Percentiles rank a stretch among this genome's conserved stretches.
Evolutionary conservation across 2,797 vertebrate species (phyloP).

Genomic region (Meriones psammophilus): DNA sequence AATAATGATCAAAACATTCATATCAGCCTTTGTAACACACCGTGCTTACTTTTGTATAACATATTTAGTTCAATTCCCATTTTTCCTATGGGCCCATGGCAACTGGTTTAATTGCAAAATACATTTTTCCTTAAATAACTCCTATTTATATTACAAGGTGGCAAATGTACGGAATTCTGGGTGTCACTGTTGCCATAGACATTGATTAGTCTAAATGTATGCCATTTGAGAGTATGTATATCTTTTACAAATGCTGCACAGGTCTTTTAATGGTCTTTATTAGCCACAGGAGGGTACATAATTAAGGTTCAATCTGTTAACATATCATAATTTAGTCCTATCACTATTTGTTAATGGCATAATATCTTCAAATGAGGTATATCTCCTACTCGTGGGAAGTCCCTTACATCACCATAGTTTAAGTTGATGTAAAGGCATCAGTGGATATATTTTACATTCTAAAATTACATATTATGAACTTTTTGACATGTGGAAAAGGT

Average conservation of each 20-base stretch:
- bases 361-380: not conserved
- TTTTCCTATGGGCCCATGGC: not conserved
- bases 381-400: not conserved
- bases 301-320: not conserved
- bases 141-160: not conserved
- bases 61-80: not conserved
- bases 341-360: not conserved
- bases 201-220: conserved; percentile 27
- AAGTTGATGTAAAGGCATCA: conserved; percentile 9
- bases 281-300: not conserved
- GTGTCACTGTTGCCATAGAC: not conserved
- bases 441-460: not conserved
- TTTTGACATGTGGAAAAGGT: not conserved
- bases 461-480: not conserved
- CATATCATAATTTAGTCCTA: not conserved
- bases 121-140: not conserved
- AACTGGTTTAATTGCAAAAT: not conserved
- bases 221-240: not conserved
- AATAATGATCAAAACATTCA: not conserved
- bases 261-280: not conserved
- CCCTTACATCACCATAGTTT: conserved; percentile 4
- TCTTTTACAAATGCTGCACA: not conserved
- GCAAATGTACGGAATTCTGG: not conserved
- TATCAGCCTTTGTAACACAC: not conserved
- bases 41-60: not conserved